A percentile compares a stretch with the other conserved stretches of the same genome.
phyloP scores from a whole-genome alignment of 2,888 invertebrate genomes.

The Pammene aurita region DNA sequence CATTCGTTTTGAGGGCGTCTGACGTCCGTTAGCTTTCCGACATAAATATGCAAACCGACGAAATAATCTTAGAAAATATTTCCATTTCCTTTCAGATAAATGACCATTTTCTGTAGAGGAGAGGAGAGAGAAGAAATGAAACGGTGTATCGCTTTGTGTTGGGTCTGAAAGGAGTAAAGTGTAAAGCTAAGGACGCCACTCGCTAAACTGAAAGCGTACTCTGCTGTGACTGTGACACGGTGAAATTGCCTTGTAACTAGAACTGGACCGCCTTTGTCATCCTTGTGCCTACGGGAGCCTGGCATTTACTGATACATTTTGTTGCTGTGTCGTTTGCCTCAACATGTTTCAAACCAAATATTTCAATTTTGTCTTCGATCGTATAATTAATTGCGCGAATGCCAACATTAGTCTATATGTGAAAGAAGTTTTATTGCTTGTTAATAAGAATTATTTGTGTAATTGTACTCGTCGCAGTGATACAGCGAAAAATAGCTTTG shows the following conservation, averaged over 20 bases:
- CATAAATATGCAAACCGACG: not conserved
- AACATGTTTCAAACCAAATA: not conserved
- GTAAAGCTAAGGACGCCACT: conserved; percentile 39
- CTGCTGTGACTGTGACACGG: conserved; percentile 51
- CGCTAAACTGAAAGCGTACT: conserved; percentile 43
- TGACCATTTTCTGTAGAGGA: conserved; percentile 22
- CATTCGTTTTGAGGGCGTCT: conserved; percentile 11
- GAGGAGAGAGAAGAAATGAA: conserved; percentile 33
- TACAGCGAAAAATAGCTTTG: no score
- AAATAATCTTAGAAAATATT: conserved; percentile 17
- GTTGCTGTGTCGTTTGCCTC: not conserved
- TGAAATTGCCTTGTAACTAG: conserved; percentile 56
- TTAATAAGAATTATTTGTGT: no score
- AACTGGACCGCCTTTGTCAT: conserved; percentile 44
- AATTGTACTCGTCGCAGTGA: no score
- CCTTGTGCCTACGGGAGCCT: conserved; percentile 26
- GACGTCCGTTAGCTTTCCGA: not conserved
- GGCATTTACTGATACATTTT: conserved; percentile 29
- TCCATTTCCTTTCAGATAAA: conserved; percentile 22
- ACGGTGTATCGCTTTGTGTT: conserved; percentile 34
- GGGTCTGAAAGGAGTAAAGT: conserved; percentile 38
- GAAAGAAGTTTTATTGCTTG: no score
- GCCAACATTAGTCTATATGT: no score
- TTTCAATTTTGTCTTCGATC: no score
- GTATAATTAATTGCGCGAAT: no score